Conservation (phyloP, 1,140 invertebrate genomes). For the Scaptomyza graminum region DNA sequence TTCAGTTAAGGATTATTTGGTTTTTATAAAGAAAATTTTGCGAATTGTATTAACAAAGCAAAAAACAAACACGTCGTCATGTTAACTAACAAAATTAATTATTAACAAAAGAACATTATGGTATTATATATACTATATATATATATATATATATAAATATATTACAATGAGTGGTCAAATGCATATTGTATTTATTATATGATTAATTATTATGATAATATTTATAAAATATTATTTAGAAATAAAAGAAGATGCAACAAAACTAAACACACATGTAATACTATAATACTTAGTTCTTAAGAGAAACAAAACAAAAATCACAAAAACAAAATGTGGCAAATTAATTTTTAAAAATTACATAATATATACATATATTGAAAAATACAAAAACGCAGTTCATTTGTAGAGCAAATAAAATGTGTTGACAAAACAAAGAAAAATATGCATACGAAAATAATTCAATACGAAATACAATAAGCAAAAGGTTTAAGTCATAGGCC, state of each 20-base stretch:
- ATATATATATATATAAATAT: conserved; percentile 32
- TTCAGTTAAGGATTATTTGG: conserved; percentile 56
- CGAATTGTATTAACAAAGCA: conserved; percentile 67
- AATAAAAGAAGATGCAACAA: conserved; percentile 38
- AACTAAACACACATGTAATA: conserved; percentile 33
- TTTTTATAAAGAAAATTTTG: conserved; percentile 60
- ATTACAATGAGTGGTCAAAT: conserved; percentile 47
- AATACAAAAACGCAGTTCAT: conserved; percentile 46
- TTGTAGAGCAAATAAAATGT: conserved; percentile 62
- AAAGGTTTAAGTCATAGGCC: conserved; percentile 75
- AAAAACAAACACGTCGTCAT: conserved; percentile 77
- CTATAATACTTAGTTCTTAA: conserved; percentile 53
- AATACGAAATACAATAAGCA: conserved; percentile 73
- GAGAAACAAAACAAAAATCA: conserved; percentile 47
- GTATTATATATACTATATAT: conserved; percentile 50
- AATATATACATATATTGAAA: conserved; percentile 25
- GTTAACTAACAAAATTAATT: conserved; percentile 75
- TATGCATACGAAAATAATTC: conserved; percentile 37
- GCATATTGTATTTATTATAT: conserved; percentile 63
- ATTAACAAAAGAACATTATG: conserved; percentile 57
- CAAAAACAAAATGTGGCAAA: conserved; percentile 63
- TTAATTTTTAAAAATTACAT: conserved; percentile 63
- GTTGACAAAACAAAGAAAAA: conserved; percentile 30
- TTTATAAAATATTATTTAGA: conserved; percentile 75
- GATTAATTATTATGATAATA: conserved; percentile 71